Conservation (phyloP, 2,888 invertebrate species). For the Cantharis rufa region DNA sequence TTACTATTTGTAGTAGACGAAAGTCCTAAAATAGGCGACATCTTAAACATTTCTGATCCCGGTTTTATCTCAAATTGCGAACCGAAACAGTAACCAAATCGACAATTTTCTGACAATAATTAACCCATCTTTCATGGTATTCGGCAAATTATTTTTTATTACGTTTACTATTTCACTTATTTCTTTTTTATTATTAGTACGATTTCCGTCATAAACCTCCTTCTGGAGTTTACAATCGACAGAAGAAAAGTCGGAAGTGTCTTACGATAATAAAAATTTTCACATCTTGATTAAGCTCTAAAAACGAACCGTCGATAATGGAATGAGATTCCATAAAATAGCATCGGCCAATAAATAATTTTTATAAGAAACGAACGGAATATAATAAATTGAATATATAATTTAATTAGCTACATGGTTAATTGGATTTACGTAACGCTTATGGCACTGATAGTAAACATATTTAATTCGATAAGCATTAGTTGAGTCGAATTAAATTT, state of each 20-base stretch:
- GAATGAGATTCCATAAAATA: background rate
- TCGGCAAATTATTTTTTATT: background rate
- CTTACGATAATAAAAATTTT: background rate
- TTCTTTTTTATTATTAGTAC: background rate
- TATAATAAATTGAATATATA: background rate
- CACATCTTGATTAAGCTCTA: background rate
- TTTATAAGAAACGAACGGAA: background rate
- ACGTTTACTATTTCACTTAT: background rate
- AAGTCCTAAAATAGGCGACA: constrained; percentile 8
- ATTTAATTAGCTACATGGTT: background rate
- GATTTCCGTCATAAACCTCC: background rate
- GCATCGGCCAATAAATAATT: background rate
- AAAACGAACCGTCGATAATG: background rate
- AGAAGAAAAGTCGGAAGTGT: background rate
- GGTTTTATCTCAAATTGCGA: background rate
- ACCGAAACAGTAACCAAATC: background rate
- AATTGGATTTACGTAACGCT: background rate
- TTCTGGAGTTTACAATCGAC: background rate
- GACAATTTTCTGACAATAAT: background rate
- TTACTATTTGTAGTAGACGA: constrained; percentile 11
- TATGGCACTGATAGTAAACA: background rate
- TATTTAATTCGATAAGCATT: background rate
- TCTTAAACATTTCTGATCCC: constrained; percentile 9
- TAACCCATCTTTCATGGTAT: background rate
- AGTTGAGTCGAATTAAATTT: background rate